Evolutionary conservation across 2,113 vertebrate species (phyloP).

Genomic region (Gorsachius goisagi): DNA sequence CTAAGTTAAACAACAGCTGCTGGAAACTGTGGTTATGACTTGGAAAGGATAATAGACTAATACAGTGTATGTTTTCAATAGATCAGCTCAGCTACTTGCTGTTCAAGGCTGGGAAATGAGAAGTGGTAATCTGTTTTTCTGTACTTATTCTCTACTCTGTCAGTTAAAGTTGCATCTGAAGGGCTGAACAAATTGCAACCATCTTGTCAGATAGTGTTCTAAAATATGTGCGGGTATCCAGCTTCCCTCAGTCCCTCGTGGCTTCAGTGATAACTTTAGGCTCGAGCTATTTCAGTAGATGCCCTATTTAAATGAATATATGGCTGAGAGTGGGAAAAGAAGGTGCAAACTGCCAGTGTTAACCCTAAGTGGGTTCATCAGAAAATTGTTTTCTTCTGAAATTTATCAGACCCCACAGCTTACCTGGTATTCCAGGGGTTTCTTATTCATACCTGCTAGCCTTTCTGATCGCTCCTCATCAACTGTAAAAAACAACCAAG

Average conservation of each 20-base stretch:
- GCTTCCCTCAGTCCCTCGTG: neutral
- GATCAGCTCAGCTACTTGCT: neutral
- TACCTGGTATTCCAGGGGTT: neutral
- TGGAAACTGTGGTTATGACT: neutral
- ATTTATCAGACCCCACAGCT: neutral
- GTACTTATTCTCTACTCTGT: neutral
- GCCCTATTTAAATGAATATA: constrained; percentile 19
- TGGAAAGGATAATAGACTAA: neutral
- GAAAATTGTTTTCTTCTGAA: neutral
- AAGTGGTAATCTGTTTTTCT: neutral
- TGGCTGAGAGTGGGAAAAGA: neutral
- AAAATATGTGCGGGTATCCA: neutral
- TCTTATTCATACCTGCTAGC: neutral
- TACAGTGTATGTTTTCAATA: neutral
- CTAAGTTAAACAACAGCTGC: neutral
- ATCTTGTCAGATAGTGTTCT: neutral
- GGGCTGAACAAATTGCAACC: neutral
- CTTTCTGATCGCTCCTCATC: neutral
- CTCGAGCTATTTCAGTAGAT: constrained; percentile 28
- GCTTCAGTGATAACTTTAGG: neutral
- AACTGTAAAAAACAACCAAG: neutral
- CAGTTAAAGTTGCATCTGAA: neutral
- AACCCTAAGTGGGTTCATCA: neutral
- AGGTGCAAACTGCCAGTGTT: neutral
- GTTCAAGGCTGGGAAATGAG: neutral